Percentiles rank a stretch among this genome's conserved stretches.
phyloP scores from a whole-genome alignment of 2,797 vertebrate genomes.

The Petrocephalus sullivani region DNA sequence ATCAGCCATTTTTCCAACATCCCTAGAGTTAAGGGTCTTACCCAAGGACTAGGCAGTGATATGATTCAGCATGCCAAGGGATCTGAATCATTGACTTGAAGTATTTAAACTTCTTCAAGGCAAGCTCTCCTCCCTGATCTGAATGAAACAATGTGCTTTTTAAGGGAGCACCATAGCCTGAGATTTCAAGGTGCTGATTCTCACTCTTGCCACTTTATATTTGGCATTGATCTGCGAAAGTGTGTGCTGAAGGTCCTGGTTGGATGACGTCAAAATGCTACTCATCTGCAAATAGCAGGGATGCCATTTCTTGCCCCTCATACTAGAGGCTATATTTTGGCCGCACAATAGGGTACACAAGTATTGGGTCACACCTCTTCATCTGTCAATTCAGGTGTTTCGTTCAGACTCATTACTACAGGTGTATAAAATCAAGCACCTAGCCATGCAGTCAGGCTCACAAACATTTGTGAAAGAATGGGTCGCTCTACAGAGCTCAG shows the following conservation, averaged over 20 bases:
- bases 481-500: background rate
- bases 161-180: background rate
- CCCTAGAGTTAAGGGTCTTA: background rate
- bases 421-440: background rate
- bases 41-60: background rate
- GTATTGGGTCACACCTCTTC: background rate
- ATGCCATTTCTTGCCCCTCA: background rate
- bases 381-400: background rate
- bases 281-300: background rate
- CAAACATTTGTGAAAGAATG: background rate
- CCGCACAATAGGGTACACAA: background rate
- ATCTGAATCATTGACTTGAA: background rate
- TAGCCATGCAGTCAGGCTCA: background rate
- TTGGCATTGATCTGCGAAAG: background rate
- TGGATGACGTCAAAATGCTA: background rate
- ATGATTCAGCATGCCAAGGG: background rate
- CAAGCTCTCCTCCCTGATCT: background rate
- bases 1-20: background rate
- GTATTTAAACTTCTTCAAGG: background rate
- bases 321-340: background rate
- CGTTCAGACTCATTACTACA: background rate
- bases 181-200: background rate
- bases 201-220: background rate
- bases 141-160: background rate
- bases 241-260: background rate